phyloP scores from a whole-genome alignment of 1,140 invertebrate species.

The Pseudomyrmex cubaensis region DNA sequence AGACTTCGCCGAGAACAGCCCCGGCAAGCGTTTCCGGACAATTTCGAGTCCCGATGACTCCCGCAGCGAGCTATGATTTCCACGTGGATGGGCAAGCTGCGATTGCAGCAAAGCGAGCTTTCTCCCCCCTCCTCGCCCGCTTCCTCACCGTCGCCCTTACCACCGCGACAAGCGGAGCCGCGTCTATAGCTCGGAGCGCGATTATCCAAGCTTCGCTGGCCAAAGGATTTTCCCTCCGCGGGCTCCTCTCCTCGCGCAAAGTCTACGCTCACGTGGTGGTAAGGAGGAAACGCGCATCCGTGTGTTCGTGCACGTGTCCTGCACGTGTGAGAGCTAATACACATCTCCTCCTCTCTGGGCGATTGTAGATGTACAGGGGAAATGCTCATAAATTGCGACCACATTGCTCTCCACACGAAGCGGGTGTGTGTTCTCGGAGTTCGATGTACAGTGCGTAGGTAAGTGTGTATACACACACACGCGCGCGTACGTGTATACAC shows the following conservation, averaged over 20 bases:
- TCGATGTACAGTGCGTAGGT: neutral
- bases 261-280: conserved; percentile 61
- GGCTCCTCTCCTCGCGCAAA: conserved; percentile 66
- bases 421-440: conserved; percentile 29
- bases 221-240: conserved; percentile 82
- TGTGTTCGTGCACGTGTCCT: conserved; percentile 49
- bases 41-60: conserved; percentile 81
- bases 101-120: conserved; percentile 80
- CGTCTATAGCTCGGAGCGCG: conserved; percentile 77
- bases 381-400: conserved; percentile 66
- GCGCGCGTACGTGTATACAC: neutral
- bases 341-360: neutral
- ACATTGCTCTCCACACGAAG: conserved; percentile 32
- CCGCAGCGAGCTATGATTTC: conserved; percentile 82
- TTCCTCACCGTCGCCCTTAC: conserved; percentile 25
- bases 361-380: conserved; percentile 19
- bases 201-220: conserved; percentile 83
- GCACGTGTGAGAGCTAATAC: conserved; percentile 13
- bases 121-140: conserved; percentile 18
- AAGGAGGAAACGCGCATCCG: conserved; percentile 22
- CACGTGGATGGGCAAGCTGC: conserved; percentile 80
- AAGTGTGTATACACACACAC: neutral
- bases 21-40: conserved; percentile 78
- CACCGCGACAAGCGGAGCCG: conserved; percentile 52
- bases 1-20: conserved; percentile 62